Evolutionary conservation across 64 coral and sea anemone species (phyloP), one percentile per base, ranked within the genome.

Genomic region (Dendrophyllia cribrosa): DNA sequence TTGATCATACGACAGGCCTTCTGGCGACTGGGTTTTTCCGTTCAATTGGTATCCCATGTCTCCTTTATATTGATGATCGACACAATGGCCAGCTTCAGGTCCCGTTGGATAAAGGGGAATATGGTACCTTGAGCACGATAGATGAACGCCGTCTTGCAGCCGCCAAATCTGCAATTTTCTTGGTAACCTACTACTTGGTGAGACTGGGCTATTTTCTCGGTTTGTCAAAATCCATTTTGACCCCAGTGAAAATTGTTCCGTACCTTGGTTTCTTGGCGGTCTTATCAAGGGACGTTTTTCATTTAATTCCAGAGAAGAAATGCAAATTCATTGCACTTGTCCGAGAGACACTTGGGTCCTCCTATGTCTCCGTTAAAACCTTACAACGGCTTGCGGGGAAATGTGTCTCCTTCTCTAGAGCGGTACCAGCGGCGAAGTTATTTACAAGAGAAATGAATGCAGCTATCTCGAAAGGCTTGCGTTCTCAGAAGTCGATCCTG

Each of bases 381-480:
- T 73, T 75, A 3, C 93, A 90, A 60, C 88, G 70, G 7, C 44
- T 95, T n/a, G 88, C 72, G 12, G 88, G 72, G 12, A 95, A 95
- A 82, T 91, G 81, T 81, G 82, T 72, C 8, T 91, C 81, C 24
- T 95, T 94, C 23, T 83, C 88, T 79, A 20, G 76, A 51, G 93
- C 75, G 9, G 81, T 87, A 11, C 73, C 88, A 10, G 93, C 43
- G 21, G 73, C 80, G 9, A 11, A 65, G 24, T 63, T 91, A 4
- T 95, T 74, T 86, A 90, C 93, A 9, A 59, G 79, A 51, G 88
- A 90, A 51, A 91, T 95, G 70, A 95, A 91, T 80, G 4, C 14
- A 2, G 82, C 93, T 15, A 91, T 91, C 44, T 86, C 82, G 13
- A 69, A 52, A 24, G 88, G 80, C 58, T 58, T 78, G 47, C 47